These are phyloP conservation scores for Bombylius discolor DNA, from an alignment of 2,888 invertebrate species.

Conservation along the genomic window DNA sequence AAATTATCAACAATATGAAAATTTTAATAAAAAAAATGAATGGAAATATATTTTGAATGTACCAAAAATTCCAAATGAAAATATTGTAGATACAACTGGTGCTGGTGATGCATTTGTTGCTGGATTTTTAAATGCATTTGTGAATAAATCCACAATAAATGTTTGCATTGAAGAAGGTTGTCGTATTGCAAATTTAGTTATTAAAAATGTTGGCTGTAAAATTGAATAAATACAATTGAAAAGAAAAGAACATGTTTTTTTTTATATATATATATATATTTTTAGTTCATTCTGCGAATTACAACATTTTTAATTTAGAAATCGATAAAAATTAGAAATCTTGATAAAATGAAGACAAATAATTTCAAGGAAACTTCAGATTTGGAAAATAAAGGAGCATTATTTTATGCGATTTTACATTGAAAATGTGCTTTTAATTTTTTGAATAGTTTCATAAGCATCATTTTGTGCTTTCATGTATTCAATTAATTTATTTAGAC, in stretches of 20 bases:
- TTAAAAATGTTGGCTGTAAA: slow-evolving; percentile 39
- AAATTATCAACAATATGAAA: slow-evolving; percentile 19
- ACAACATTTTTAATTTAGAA: no score
- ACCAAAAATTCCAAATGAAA: slow-evolving; percentile 28
- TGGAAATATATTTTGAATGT: slow-evolving; percentile 20
- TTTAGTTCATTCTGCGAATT: no score
- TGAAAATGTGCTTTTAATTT: slow-evolving; percentile 2
- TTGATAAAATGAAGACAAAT: no score
- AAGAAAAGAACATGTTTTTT: not conserved
- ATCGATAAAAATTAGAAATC: no score
- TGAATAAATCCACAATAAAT: slow-evolving; percentile 30
- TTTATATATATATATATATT: no score
- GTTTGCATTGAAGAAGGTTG: slow-evolving; percentile 38
- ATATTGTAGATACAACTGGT: slow-evolving; percentile 44
- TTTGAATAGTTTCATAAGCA: not conserved
- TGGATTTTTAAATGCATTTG: slow-evolving; percentile 42
- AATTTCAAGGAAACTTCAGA: no score
- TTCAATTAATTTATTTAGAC: not conserved
- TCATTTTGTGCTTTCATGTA: slow-evolving; percentile 3
- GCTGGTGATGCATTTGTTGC: slow-evolving; percentile 49
- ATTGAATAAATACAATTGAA: slow-evolving; percentile 23
- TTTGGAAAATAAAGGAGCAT: no score
- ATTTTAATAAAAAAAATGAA: not conserved
- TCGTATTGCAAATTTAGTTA: slow-evolving; percentile 37
- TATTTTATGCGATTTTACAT: not conserved